Percentiles rank a stretch among this genome's conserved stretches.
Conservation (phyloP, 2,113 vertebrate genomes). For the Syrmaticus mikado region DNA sequence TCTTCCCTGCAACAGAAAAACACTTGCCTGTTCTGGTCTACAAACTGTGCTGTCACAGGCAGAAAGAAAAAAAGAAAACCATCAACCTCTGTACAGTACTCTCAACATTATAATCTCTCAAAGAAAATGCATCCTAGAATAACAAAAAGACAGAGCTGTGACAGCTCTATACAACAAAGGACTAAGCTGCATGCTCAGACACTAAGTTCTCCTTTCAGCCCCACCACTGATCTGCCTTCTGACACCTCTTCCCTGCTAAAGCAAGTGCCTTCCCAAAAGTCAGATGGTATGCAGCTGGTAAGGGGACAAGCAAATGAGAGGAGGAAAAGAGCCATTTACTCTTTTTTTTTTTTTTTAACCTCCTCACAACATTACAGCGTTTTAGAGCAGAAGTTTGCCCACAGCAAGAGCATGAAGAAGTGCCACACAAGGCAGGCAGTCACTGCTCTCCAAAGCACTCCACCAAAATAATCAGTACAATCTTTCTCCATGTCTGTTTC, state of each 20-base stretch:
- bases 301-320: not conserved
- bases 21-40: not conserved
- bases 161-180: not conserved
- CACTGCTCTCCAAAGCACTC: not conserved
- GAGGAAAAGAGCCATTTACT: not conserved
- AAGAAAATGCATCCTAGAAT: accelerated
- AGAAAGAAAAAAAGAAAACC: not conserved
- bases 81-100: too few relatives aligned
- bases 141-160: not conserved
- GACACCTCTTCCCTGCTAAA: not conserved
- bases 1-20: not conserved
- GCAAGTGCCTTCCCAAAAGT: not conserved
- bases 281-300: not conserved
- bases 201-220: not conserved
- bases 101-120: not conserved
- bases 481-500: not conserved
- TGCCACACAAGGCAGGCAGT: slow-evolving; percentile 20
- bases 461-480: not conserved
- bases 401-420: not conserved
- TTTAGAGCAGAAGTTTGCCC: slow-evolving; percentile 8
- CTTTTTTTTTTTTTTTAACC: too few relatives aligned
- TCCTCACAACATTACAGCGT: not conserved
- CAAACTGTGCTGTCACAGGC: not conserved
- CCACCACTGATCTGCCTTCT: not conserved
- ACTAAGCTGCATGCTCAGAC: not conserved